Conservation (phyloP, 2,888 invertebrate species). For the Polydrusus pterygomalis region DNA sequence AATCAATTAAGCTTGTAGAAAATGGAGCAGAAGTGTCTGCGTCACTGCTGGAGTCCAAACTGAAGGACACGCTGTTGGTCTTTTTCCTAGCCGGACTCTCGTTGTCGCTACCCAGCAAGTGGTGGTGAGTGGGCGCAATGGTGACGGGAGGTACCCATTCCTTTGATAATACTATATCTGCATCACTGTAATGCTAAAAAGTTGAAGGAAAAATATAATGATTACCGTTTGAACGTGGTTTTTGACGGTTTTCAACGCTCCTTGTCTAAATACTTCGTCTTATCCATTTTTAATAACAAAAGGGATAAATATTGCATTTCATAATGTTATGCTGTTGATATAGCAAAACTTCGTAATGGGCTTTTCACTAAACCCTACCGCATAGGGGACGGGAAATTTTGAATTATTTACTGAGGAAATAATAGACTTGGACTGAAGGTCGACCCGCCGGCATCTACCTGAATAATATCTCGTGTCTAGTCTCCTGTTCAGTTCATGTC, state of each 20-base stretch:
- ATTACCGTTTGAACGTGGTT: neutral
- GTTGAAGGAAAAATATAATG: constrained; percentile 4
- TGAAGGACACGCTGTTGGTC: constrained; percentile 83
- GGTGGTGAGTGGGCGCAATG: constrained; percentile 82
- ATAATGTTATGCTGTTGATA: too few species aligned
- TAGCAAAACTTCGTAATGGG: too few species aligned
- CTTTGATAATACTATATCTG: constrained; percentile 89
- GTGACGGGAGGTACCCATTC: constrained; percentile 92
- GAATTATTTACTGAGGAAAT: too few species aligned
- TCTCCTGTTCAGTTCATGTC: too few species aligned
- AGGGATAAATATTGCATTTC: too few species aligned
- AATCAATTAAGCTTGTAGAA: constrained; percentile 65
- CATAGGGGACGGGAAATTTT: too few species aligned
- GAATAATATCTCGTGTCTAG: too few species aligned
- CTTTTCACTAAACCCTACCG: too few species aligned
- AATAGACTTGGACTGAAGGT: too few species aligned
- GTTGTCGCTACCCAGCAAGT: constrained; percentile 72
- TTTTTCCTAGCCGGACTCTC: constrained; percentile 78
- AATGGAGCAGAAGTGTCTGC: constrained; percentile 70
- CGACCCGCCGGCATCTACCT: too few species aligned
- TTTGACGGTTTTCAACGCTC: neutral
- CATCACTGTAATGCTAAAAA: constrained; percentile 85
- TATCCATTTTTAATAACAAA: too few species aligned
- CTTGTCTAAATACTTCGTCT: neutral
- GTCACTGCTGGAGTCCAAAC: constrained; percentile 78